Conservation (phyloP, 2,797 vertebrate species). For the Ctenochaetus hawaiiensis region DNA sequence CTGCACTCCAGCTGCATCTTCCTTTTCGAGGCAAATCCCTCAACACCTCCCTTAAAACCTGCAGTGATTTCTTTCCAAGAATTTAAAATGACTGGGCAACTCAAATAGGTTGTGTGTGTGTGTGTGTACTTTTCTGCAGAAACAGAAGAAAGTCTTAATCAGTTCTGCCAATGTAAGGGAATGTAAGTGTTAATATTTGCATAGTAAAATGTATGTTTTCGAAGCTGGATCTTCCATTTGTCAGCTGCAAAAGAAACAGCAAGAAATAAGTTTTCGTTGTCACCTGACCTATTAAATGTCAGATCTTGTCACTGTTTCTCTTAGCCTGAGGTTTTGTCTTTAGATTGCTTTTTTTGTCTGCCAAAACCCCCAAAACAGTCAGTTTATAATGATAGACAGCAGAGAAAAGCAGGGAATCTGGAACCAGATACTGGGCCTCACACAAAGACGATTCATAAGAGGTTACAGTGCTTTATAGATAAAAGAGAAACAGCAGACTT, state of each 20-base stretch:
- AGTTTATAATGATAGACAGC: background rate
- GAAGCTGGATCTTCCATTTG: background rate
- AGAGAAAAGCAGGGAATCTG: background rate
- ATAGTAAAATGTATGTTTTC: background rate
- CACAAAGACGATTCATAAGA: too few species aligned
- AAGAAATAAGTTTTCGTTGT: background rate
- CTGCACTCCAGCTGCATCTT: conserved; percentile 38
- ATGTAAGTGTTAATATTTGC: background rate
- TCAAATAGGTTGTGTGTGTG: conserved; percentile 8
- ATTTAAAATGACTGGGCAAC: conserved; percentile 32
- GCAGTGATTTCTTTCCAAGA: conserved; percentile 36
- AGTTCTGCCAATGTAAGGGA: conserved; percentile 10
- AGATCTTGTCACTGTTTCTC: background rate
- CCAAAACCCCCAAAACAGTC: background rate
- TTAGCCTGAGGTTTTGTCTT: background rate
- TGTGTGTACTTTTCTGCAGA: background rate
- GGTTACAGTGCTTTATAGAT: too few species aligned
- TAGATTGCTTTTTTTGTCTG: background rate
- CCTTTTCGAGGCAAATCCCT: conserved; percentile 41
- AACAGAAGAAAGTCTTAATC: background rate
- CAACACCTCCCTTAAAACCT: conserved; percentile 39
- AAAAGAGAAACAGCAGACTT: too few species aligned
- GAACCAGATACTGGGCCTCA: too few species aligned
- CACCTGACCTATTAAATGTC: conserved; percentile 16
- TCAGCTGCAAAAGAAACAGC: background rate